phyloP scores from a whole-genome alignment of 2,888 invertebrate genomes.

The Yponomeuta malinellus region DNA sequence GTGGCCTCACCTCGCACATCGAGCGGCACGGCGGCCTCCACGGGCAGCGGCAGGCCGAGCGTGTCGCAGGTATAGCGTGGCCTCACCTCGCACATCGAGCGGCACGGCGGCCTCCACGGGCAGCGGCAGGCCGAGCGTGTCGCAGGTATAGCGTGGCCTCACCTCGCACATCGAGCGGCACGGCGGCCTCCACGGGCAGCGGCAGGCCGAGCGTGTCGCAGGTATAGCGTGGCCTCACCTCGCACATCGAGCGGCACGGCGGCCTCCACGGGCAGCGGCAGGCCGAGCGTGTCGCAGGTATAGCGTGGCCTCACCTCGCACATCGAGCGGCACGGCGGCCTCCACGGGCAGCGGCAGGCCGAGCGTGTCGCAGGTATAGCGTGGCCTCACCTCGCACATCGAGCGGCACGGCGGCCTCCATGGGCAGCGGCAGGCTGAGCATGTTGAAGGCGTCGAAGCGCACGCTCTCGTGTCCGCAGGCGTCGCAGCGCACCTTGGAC shows the following conservation, averaged over 20 bases:
- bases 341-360: conserved; percentile 94
- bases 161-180: conserved; percentile 86
- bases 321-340: conserved; percentile 85
- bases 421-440: conserved; percentile 91
- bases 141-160: not conserved
- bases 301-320: conserved; percentile 32
- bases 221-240: no score
- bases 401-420: conserved; percentile 88
- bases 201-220: conserved; percentile 87
- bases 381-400: conserved; percentile 79
- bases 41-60: conserved; percentile 91
- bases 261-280: conserved; percentile 94
- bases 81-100: conserved; percentile 78
- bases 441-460: conserved; percentile 95
- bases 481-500: conserved; percentile 84
- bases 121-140: conserved; percentile 90
- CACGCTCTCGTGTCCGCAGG: conserved; percentile 89
- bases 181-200: conserved; percentile 91
- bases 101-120: conserved; percentile 90
- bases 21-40: conserved; percentile 84
- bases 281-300: conserved; percentile 79
- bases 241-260: conserved; percentile 83
- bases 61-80: conserved; percentile 58
- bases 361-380: conserved; percentile 85
- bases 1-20: conserved; percentile 78